A percentile compares a stretch with the other conserved stretches of the same genome.
Conservation (phyloP, 1,140 invertebrate species). For the Diorhabda sublineata region DNA sequence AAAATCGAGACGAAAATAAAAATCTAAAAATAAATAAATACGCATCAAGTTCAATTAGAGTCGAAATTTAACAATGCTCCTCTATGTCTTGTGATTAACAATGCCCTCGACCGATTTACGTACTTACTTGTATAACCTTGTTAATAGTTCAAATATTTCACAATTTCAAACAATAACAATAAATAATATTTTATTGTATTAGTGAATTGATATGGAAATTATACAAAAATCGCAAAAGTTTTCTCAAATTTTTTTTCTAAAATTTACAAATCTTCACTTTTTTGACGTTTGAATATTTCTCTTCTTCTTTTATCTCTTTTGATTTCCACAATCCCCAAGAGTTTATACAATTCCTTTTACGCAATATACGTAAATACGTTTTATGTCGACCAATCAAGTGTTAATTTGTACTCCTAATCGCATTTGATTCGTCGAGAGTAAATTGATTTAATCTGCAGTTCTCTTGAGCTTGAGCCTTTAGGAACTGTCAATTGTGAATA, state of each 20-base stretch:
- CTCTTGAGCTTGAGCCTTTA: too few relatives aligned
- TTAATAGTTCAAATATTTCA: neutral
- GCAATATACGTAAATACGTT: too few relatives aligned
- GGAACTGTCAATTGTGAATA: too few relatives aligned
- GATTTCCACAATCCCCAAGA: neutral
- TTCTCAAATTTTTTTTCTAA: too few relatives aligned
- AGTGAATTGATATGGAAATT: too few relatives aligned
- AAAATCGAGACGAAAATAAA: constrained; percentile 1
- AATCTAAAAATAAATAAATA: constrained; percentile 1
- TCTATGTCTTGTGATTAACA: neutral
- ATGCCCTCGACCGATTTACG: neutral
- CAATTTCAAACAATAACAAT: neutral
- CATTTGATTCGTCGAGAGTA: too few relatives aligned
- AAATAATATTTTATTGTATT: too few relatives aligned
- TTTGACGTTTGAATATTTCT: neutral
- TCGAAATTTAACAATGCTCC: neutral
- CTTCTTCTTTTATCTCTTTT: neutral
- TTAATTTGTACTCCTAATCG: too few relatives aligned
- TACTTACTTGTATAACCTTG: neutral
- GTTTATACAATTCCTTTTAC: too few relatives aligned
- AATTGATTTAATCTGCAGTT: too few relatives aligned
- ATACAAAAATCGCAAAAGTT: too few relatives aligned
- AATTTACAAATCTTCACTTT: neutral
- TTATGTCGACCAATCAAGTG: too few relatives aligned
- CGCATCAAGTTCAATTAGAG: neutral